Base-by-base conservation (phyloP, 2,888 invertebrate genomes). In the Cremastobaeus sp. region DNA sequence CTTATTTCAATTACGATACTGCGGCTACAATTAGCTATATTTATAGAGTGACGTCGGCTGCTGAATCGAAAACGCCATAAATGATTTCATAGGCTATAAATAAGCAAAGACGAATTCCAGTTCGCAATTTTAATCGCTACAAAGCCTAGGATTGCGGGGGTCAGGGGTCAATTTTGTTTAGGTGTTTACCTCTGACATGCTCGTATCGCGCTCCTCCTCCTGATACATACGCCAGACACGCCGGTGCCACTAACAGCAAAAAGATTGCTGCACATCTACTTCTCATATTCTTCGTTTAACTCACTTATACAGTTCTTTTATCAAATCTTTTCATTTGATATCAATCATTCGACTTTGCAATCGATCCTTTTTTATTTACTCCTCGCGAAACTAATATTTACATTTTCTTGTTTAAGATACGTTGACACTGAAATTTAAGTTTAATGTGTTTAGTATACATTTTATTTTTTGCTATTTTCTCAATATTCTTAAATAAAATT, bases 281-380 rank as follows among this genome's bases (percentile, higher is more conserved):
- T 14, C 50, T 55, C 55, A 60, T 65, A 28, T 65, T 66, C 59
- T 48, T 50, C 68, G 47, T 60, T 72, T 66, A 39, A 9, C 55
- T 20, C 45, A 55, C 39, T 64, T 48, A 14, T 5, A 20, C 28
- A 12, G 21, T 20, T 25, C 21, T 41, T 39, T 60, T 54, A 66
- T 25, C 66, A 62, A 43, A 60, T 66, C 37, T 28, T 37, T 48
- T 28, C 60, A 60, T 66, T 60, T 55, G 60, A 39, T 47, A 47
- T 59, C 48, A 18, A 50, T 64, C 50, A 57, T 48, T 41, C 37
- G 21, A 35, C 3, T 35, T 37, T 20, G 9, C n/a, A n/a, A n/a
- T n/a, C n/a, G n/a, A n/a, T n/a, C n/a, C n/a, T n/a, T n/a, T n/a
- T n/a, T n/a, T n/a, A n/a, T n/a, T n/a, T n/a, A n/a, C n/a, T n/a